Evolutionary conservation across 1,140 invertebrate genomes (phyloP).

Genomic region (Ctenoplectra terminalis): DNA sequence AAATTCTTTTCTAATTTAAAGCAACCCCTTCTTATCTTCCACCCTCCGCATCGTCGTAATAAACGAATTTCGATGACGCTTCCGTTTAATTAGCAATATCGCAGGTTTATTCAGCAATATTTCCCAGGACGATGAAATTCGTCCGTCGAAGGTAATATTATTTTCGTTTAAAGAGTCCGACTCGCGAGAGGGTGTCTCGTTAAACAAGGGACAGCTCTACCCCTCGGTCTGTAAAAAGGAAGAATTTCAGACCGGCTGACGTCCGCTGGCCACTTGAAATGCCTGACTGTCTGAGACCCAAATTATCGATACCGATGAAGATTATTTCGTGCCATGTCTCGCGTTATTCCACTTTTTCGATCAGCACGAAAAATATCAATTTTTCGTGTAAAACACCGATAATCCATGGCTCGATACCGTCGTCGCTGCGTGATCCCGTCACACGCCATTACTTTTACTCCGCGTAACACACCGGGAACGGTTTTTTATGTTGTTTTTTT

Average conservation of each 20-base stretch:
- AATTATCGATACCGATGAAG: slow-evolving; percentile 46
- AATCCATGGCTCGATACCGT: slow-evolving; percentile 44
- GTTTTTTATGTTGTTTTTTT: neutral
- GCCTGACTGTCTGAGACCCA: slow-evolving; percentile 49
- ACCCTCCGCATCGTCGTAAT: neutral
- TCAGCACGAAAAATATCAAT: slow-evolving; percentile 50
- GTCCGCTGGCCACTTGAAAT: slow-evolving; percentile 29
- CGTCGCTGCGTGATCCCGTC: slow-evolving; percentile 31
- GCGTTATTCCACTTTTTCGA: slow-evolving; percentile 9
- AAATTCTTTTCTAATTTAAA: neutral
- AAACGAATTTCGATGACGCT: slow-evolving; percentile 37
- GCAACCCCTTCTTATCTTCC: neutral
- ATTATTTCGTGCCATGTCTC: slow-evolving; percentile 20
- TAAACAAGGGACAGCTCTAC: slow-evolving; percentile 23
- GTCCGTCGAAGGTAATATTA: slow-evolving; percentile 27
- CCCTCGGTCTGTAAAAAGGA: neutral
- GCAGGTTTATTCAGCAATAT: slow-evolving; percentile 4
- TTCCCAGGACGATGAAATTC: neutral
- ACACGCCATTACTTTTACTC: slow-evolving; percentile 31
- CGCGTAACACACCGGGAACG: slow-evolving; percentile 7
- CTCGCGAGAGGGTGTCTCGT: slow-evolving; percentile 31
- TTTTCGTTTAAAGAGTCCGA: slow-evolving; percentile 32
- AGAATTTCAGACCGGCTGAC: slow-evolving; percentile 35
- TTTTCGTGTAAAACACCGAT: slow-evolving; percentile 43
- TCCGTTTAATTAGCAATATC: slow-evolving; percentile 43